Evolutionary conservation across 2,888 invertebrate genomes (phyloP), one percentile per base, ranked within the genome.

Genomic region (Brachynemurus nebulosus): DNA sequence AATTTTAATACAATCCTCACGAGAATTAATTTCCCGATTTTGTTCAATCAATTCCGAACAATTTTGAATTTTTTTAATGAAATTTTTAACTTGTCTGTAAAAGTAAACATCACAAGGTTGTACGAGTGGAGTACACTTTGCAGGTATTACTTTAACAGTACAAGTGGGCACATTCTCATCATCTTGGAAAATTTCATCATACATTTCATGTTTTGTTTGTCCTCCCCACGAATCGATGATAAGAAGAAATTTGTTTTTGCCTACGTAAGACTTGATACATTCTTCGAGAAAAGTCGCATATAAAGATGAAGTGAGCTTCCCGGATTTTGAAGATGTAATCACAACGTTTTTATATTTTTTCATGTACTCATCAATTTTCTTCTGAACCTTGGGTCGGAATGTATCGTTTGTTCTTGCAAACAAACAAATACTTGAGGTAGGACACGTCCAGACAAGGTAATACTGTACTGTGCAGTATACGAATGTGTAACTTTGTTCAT

Each of bases 201-300:
- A 48, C 7, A 51, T 21, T 42, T 18, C 19, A 2, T 46, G 48
- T 27, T 49, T 49, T n/a, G 48, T 49, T 50, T 51, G 47, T 4
- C 51, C 50, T 27, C 48, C 49, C 50, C 50, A 52, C 16, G 50
- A 53, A 21, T 52, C 49, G 1, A 51, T 38, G n/a, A 51, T 16
- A 17, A 52, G 38, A 4, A 53, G 39, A 45, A 51, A 51, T 3
- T 47, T 42, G 12, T 53, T 40, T 12, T 47, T 19, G 40, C 25
- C 9, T 4, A 53, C 50, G 39, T 50, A 51, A 0, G 48, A 48
- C 21, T 47, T 47, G 33, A 53, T 14, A 30, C 47, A 14, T 37
- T 51, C 27, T n/a, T 37, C 30, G 30, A 52, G 41, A 45, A 44
- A 52, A 2, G 43, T 8, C 21, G 11, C 37, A 38, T 47, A 50